Evolutionary conservation across 2,888 invertebrate species (phyloP), one percentile per base, ranked within the genome.

Genomic region (Hirtodrosophila alboralis): DNA sequence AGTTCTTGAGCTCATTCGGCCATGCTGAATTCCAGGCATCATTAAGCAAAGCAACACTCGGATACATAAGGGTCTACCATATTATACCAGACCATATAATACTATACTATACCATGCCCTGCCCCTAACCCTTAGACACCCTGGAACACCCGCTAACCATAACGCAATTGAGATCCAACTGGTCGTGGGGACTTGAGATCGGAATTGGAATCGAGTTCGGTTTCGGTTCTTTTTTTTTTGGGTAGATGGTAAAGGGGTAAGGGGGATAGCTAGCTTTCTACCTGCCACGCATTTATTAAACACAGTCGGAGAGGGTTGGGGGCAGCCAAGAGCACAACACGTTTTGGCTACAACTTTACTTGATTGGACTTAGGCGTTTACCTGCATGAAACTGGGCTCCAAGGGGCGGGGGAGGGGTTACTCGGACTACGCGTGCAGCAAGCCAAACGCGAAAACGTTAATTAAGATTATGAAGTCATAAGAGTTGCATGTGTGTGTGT

Each of bases 381-480:
- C 43, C 44, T 58, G 58, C 33, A 43, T 34, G 47, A 36, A 43
- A 13, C 52, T 23, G 31, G 47, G 49, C 26, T 41, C 38, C 6
- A 8, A 23, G 8, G 2, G 4, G 23, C 8, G 23, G 7, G 6
- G 47, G 52, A 30, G 56, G 41, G 37, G 28, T 34, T 18, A 27
- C 47, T 33, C 23, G 40, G 53, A 21, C 61, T 67, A 53, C 65
- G 80, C 66, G 75, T 71, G 75, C 75, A 70, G 75, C 72, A 71
- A 73, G 71, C 68, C 68, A 76, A 84, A 84, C 81, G 86, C 88
- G 87, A 87, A 88, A 89, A 89, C 90, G 89, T 90, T 90, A 90
- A 90, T 90, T 90, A 90, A 90, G 90, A 90, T 90, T 90, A 90
- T 90, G 90, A 89, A 90, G 89, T 90, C 89, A 90, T 90, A 90